Evolutionary conservation across 2,797 vertebrate species (phyloP).

Genomic region (Gymnodraco acuticeps): DNA sequence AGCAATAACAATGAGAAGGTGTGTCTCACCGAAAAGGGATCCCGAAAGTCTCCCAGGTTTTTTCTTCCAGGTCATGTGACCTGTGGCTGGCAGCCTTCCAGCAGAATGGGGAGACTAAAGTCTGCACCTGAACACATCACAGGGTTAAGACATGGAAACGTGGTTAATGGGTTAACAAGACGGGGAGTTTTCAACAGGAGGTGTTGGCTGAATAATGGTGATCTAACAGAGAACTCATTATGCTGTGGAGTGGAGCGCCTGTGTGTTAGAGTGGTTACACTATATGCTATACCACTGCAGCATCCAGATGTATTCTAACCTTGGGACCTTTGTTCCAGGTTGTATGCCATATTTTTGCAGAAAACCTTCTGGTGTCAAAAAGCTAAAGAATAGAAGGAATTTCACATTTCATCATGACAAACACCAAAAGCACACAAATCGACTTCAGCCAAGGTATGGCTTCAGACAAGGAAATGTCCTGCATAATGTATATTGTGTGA

Average conservation of each 20-base stretch:
- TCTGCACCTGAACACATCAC: slow-evolving; percentile 62
- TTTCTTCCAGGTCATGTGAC: slow-evolving; percentile 89
- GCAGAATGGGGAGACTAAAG: slow-evolving; percentile 61
- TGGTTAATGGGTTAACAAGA: neutral
- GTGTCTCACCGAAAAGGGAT: slow-evolving; percentile 81
- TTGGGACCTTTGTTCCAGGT: neutral
- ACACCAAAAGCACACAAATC: too few relatives aligned
- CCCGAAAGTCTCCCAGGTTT: slow-evolving; percentile 81
- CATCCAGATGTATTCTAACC: neutral
- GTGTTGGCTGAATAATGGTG: neutral
- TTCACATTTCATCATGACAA: too few relatives aligned
- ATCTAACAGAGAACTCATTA: neutral
- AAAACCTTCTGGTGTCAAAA: too few relatives aligned
- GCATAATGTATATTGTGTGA: too few relatives aligned
- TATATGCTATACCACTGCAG: neutral
- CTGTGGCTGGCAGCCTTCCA: slow-evolving; percentile 79
- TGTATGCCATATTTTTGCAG: too few relatives aligned
- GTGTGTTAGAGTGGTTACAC: neutral
- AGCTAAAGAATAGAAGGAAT: too few relatives aligned
- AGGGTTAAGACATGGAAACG: neutral
- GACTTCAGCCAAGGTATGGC: too few relatives aligned
- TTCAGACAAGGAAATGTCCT: too few relatives aligned
- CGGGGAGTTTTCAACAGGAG: neutral
- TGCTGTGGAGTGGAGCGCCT: neutral
- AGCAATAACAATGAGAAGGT: slow-evolving; percentile 8